Percentiles rank a stretch among this genome's conserved stretches.
These are phyloP conservation scores for Nasonia giraulti DNA, from an alignment of 1,140 invertebrate genomes.

Conservation along the genomic window DNA sequence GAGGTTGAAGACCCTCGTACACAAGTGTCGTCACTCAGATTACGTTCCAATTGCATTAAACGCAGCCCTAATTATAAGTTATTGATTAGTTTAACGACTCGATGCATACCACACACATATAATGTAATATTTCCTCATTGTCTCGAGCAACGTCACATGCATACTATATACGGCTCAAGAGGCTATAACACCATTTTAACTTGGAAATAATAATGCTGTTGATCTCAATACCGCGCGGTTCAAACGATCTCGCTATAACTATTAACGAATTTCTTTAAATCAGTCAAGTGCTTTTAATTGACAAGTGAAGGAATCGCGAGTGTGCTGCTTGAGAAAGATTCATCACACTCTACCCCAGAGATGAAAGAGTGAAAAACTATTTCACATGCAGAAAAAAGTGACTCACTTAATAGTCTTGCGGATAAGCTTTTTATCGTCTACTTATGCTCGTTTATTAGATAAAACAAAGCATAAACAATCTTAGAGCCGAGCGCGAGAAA, in stretches of 20 bases:
- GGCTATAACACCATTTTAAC: too few relatives aligned
- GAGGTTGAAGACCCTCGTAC: conserved; percentile 12
- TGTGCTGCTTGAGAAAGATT: not conserved
- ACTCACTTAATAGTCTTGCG: not conserved
- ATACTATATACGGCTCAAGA: too few relatives aligned
- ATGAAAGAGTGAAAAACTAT: not conserved
- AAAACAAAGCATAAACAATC: not conserved
- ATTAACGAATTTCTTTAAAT: too few relatives aligned
- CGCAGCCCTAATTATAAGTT: not conserved
- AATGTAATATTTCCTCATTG: too few relatives aligned
- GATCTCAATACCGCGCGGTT: too few relatives aligned
- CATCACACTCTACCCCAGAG: not conserved
- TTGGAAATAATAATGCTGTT: too few relatives aligned
- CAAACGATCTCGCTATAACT: too few relatives aligned
- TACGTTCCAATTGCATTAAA: not conserved
- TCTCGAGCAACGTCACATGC: too few relatives aligned
- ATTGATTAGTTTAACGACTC: not conserved
- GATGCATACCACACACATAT: not conserved
- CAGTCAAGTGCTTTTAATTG: not conserved
- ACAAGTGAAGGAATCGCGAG: not conserved
- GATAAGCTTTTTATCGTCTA: not conserved
- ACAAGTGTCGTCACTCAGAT: not conserved
- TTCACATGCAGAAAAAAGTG: not conserved
- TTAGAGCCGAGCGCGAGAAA: not conserved
- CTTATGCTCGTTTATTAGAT: not conserved